Evolutionary conservation across 1,140 invertebrate genomes (phyloP).

Genomic region (Chrysopa pallens): DNA sequence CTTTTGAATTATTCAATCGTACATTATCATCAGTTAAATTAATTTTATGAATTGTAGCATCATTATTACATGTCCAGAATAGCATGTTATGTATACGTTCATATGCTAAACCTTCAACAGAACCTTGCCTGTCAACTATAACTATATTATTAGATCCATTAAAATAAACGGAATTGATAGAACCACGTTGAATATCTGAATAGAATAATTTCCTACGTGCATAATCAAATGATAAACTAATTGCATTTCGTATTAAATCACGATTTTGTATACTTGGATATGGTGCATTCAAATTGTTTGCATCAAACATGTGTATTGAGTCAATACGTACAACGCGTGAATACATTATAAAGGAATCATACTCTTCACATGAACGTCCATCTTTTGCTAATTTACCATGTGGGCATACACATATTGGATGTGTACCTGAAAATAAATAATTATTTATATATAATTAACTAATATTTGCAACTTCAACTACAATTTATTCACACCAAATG

Average conservation of each 20-base stretch:
- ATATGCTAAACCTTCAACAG: slow-evolving; percentile 69
- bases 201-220: slow-evolving; percentile 52
- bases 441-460: too few species aligned
- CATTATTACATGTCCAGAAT: slow-evolving; percentile 75
- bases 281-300: slow-evolving; percentile 53
- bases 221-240: slow-evolving; percentile 69
- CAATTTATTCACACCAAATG: too few species aligned
- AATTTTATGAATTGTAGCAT: slow-evolving; percentile 51
- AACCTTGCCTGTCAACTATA: slow-evolving; percentile 52
- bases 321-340: slow-evolving; percentile 55
- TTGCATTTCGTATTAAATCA: slow-evolving; percentile 61
- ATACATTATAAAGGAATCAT: slow-evolving; percentile 58
- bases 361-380: slow-evolving; percentile 43
- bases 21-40: slow-evolving; percentile 21
- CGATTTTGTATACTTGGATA: slow-evolving; percentile 52
- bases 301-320: slow-evolving; percentile 52
- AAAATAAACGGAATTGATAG: slow-evolving; percentile 68
- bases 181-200: slow-evolving; percentile 70
- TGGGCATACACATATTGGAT: slow-evolving; percentile 50
- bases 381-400: slow-evolving; percentile 48
- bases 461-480: too few species aligned
- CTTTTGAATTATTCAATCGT: slow-evolving; percentile 19
- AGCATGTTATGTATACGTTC: slow-evolving; percentile 42
- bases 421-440: slow-evolving; percentile 44
- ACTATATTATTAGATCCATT: slow-evolving; percentile 55